Evolutionary conservation across 2,888 invertebrate genomes (phyloP), one percentile per base, ranked within the genome.

Genomic region (Sinohyriopsis cumingii): DNA sequence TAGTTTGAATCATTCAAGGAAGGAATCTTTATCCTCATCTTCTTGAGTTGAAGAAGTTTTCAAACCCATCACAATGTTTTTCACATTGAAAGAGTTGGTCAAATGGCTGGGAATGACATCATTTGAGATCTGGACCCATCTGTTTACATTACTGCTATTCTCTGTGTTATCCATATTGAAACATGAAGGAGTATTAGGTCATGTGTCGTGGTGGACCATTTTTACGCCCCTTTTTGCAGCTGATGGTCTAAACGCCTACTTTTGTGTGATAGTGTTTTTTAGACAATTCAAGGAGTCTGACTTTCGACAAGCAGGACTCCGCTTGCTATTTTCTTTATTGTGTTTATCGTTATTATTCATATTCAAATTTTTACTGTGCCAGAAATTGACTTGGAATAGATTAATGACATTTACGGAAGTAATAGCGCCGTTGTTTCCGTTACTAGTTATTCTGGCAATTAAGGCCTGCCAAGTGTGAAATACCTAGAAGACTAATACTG

Each of bases 21-120:
- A 4, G 45, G 15, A 45, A 45, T 45, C 1, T 45, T 45, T 45
- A 45, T 45, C 45, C 3, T 45, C 15, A 15, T 45, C 45, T 15
- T 33, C 0, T 33, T 33, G 3, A 45, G 1, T 12, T 45, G 45
- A 45, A 45, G 45, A 45, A 45, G 1, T 45, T 12, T 45, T 45
- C 2, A 45, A 45, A 45, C 12, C 3, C 45, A 15, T 45, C 45
- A 25, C 55, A 4, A 96, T 96, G 95, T 95, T 96, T 90, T 95
- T 96, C 91, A 95, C 95, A 65, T 91, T 97, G 68, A 93, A 94
- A 80, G 98, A 98, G 91, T 92, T 98, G 71, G 95, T 96, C 64
- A 93, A 94, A 78, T 98, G 98, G 98, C 92, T 98, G 68, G 97
- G 98, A 79, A 92, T 98, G 66, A 97, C 98, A 24, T 94, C 96